Conservation (phyloP, 2,113 vertebrate genomes). For the Macaca mulatta region DNA sequence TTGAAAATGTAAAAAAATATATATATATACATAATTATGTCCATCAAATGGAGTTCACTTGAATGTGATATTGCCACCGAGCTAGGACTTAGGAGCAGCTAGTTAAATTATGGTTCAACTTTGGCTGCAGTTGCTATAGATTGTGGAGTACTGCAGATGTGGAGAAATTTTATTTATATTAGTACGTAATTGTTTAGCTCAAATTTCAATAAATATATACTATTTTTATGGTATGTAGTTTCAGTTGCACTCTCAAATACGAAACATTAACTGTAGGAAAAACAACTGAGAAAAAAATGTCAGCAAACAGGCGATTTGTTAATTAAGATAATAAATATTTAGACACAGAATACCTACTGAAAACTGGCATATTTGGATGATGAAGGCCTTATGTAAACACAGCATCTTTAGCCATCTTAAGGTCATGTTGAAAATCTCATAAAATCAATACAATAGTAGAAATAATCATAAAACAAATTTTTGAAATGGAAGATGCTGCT, state of each 20-base stretch:
- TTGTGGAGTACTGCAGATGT: not conserved
- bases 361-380: not conserved
- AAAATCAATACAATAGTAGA: not conserved
- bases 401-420: not conserved
- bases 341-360: not conserved
- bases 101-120: not conserved
- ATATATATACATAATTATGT: not conserved
- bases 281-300: not conserved
- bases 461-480: not conserved
- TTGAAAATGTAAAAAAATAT: not conserved
- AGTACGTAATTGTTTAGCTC: not conserved
- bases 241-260: not conserved
- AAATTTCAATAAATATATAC: not conserved
- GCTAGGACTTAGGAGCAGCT: not conserved
- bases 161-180: not conserved
- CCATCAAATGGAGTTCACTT: not conserved
- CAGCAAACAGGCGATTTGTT: conserved; percentile 4
- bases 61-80: not conserved
- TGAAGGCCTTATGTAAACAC: not conserved
- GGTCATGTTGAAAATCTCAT: not conserved
- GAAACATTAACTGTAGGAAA: not conserved
- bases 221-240: not conserved
- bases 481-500: not conserved
- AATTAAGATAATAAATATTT: conserved; percentile 39
- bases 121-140: not conserved